These are phyloP conservation scores for Lasioglossum oenotherae DNA, from an alignment of 2,888 invertebrate species.

Conservation along the genomic window DNA sequence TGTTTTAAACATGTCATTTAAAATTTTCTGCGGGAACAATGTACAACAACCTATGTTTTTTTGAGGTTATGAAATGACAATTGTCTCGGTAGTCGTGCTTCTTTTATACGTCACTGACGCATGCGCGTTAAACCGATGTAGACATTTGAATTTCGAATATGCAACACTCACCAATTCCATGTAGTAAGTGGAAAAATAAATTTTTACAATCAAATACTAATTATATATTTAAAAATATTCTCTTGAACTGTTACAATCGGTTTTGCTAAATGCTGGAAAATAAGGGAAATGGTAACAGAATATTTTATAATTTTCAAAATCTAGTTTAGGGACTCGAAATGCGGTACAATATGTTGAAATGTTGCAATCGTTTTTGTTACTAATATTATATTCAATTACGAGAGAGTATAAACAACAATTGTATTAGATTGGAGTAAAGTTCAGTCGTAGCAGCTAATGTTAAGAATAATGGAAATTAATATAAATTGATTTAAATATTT, in stretches of 20 bases:
- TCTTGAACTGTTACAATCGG: no score
- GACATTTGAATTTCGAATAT: not conserved
- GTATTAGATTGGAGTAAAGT: no score
- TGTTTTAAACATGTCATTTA: not conserved
- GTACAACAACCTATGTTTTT: not conserved
- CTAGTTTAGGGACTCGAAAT: not conserved
- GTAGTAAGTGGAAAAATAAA: not conserved
- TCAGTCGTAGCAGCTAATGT: no score
- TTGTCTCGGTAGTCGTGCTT: not conserved
- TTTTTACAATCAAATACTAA: no score
- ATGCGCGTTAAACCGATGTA: constrained; percentile 25
- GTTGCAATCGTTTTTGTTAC: no score
- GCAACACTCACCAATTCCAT: not conserved
- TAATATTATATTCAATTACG: no score
- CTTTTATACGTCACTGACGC: constrained; percentile 25
- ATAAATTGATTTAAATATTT: no score
- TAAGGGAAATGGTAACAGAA: not conserved
- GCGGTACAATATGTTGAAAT: no score
- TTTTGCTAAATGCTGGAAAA: not conserved
- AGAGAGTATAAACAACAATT: no score
- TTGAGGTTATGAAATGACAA: constrained; percentile 41
- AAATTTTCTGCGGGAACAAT: not conserved
- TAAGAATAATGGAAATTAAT: no score
- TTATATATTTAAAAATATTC: no score
- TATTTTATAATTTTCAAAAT: not conserved